These are phyloP conservation scores for Zoroaster sp. DNA, from an alignment of 53 echinoderm and acorn worm genomes.

Conservation along the genomic window DNA sequence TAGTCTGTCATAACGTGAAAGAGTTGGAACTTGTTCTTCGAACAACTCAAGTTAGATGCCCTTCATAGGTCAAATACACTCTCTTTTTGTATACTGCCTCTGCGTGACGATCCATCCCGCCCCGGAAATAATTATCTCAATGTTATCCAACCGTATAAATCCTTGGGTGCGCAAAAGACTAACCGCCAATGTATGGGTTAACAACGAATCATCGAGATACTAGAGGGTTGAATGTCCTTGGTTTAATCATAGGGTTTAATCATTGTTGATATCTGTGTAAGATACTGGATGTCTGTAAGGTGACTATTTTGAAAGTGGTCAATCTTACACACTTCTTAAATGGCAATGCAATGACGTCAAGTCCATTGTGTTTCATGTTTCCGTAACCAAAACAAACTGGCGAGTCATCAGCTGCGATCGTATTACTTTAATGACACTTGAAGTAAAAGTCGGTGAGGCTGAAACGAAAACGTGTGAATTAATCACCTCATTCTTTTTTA, in stretches of 20 bases:
- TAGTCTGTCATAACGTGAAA: neutral
- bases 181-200: too few species aligned
- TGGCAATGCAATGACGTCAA: too few species aligned
- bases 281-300: too few species aligned
- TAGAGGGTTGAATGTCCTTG: too few species aligned
- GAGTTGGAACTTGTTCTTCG: neutral
- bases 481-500: too few species aligned
- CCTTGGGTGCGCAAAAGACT: too few species aligned
- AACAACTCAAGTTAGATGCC: neutral
- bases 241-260: too few species aligned
- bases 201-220: too few species aligned
- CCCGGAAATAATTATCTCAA: conserved; percentile 20
- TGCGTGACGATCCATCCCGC: neutral
- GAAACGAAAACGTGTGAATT: neutral
- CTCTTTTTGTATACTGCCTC: neutral
- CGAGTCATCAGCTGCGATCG: neutral
- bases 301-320: too few species aligned
- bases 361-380: too few species aligned
- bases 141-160: neutral
- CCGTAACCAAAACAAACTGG: neutral
- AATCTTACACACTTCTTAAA: too few species aligned
- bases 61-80: neutral
- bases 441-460: neutral
- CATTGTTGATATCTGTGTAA: too few species aligned
- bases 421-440: neutral